Evolutionary conservation across 2,113 vertebrate genomes (phyloP), one percentile per base, ranked within the genome.

Genomic region (Geococcyx californianus): DNA sequence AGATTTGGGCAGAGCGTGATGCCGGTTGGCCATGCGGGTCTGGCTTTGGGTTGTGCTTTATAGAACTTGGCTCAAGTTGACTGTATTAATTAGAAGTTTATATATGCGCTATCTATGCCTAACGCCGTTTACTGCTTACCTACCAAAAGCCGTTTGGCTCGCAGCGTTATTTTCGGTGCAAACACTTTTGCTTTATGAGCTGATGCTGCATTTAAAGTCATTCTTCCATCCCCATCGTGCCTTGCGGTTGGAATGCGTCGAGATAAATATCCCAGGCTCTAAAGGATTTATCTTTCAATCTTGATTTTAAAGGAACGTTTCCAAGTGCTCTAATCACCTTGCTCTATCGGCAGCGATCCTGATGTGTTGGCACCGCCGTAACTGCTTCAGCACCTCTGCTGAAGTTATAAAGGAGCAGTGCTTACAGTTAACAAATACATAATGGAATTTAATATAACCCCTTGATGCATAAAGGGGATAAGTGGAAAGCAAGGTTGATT

Each of bases 401-500:
- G 64, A 64, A 87, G 91, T 81, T 91, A 13, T 6, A 21, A 36
- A 87, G 84, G 90, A 91, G 86, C 25, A 0, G 19, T 16, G 76
- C 69, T 33, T 9, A 17, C 44, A 6, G 90, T 80, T 93, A 84
- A 58, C 77, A 90, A 87, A 76, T 44, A 33, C 44, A 3, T 38
- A 83, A 56, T 33, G 10, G 97, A 91, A 92, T 90, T 91, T 73
- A 52, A 77, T 58, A 58, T 47, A 91, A 91, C 59, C 70, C 67
- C 69, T 84, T 33, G 85, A 40, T 93, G 94, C 55, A 4, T 74
- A 45, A 75, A 95, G 93, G 86, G 96, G 94, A 82, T 54, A 89
- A 97, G 93, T 77, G 87, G 92, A 94, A 96, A 88, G 95, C 88
- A 31, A 64, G 89, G 96, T 74, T 97, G 97, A 95, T 94, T 95